A percentile compares a stretch with the other conserved stretches of the same genome.
Evolutionary conservation across 2,888 invertebrate genomes (phyloP).

Genomic region (Tachina fera): DNA sequence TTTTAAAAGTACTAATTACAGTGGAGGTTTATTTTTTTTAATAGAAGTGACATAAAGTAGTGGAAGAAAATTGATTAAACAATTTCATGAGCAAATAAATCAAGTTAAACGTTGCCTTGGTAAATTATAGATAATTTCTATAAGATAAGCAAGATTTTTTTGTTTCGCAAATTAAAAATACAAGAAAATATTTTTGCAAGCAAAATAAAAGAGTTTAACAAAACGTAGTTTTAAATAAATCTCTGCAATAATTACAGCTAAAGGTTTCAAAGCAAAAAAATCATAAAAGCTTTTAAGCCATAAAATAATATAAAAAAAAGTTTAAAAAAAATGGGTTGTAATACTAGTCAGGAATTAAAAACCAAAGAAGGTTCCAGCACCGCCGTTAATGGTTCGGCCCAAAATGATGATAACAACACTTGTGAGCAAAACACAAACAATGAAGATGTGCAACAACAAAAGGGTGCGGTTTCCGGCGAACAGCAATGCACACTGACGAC

Average conservation of each 20-base stretch:
- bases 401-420: constrained; percentile 69
- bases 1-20: constrained; percentile 15
- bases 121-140: constrained; percentile 59
- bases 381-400: constrained; percentile 72
- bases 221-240: neutral
- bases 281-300: neutral
- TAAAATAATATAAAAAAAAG: constrained; percentile 6
- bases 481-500: constrained; percentile 60
- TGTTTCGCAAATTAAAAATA: neutral
- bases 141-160: constrained; percentile 54
- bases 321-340: constrained; percentile 84
- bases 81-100: constrained; percentile 49
- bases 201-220: neutral
- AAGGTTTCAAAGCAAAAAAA: constrained; percentile 40
- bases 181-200: constrained; percentile 21
- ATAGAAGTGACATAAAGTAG: constrained; percentile 33
- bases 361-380: constrained; percentile 78
- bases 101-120: constrained; percentile 67
- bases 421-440: constrained; percentile 70
- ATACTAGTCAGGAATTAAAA: constrained; percentile 85
- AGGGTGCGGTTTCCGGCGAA: constrained; percentile 68
- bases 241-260: neutral
- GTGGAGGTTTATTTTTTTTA: constrained; percentile 3
- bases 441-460: constrained; percentile 68
- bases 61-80: constrained; percentile 68